Evolutionary conservation across 1,140 invertebrate genomes (phyloP), one percentile per base, ranked within the genome.

Genomic region (Pogonus chalceus): DNA sequence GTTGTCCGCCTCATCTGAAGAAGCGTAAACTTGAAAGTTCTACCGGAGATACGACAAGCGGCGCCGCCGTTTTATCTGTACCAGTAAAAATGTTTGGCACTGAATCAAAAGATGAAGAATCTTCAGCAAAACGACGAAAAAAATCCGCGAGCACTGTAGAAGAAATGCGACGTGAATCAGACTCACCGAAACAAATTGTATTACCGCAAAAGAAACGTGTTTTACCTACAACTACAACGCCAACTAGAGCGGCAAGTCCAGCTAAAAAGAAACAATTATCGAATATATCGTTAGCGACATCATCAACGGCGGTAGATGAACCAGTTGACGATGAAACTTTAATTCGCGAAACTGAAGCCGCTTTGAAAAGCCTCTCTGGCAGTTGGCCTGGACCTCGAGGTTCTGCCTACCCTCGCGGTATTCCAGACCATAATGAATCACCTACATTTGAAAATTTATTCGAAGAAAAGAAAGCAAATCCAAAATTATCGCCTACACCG

Each of bases 261-360:
- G 71, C 71, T 12, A 76, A 75, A 54, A 80, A 79, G 53, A 62
- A 68, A 54, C 54, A 78, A 73, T 62, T n/a, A n/a, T n/a, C n/a
- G n/a, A n/a, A n/a, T n/a, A n/a, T n/a, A n/a, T n/a, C n/a, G n/a
- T 4, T 3, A 4, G 37, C 71, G 68, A 55, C 62, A 61, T 37
- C 65, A 72, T 18, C 9, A 18, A 55, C 26, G 62, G 66, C 35
- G 71, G 72, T 35, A 71, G 80, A 70, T 21, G 78, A 80, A 56
- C 69, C 69, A 0, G 77, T 71, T 56, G 87, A 89, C 58, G 85
- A 91, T 58, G 86, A 88, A 66, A 85, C 82, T 1, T 72, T 88
- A 4, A 90, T 93, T 52, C 73, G 86, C 43, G 90, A 92, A 69
- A 90, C 90, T 1, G 88, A 92, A 65, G 87, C 85, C 2, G 87